Conservation (phyloP, 1,140 invertebrate genomes). For the Bombus impatiens region DNA sequence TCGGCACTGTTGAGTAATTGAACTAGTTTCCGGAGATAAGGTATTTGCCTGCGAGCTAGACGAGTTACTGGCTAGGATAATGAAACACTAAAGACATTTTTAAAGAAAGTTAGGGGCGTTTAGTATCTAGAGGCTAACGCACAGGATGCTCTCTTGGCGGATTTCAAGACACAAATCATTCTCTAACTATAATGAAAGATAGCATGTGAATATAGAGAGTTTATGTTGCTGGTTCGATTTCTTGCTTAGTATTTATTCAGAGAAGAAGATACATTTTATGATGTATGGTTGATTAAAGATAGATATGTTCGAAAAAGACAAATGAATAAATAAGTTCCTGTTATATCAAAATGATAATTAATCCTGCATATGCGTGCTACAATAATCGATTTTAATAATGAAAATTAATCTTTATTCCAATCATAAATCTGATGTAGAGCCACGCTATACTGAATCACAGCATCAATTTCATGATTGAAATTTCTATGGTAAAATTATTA, state of each 20-base stretch:
- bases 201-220: not conserved
- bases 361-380: too few species aligned
- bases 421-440: too few species aligned
- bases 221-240: too few species aligned
- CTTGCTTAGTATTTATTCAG: not conserved
- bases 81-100: slow-evolving; percentile 70
- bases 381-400: too few species aligned
- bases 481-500: too few species aligned
- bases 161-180: not conserved
- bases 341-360: too few species aligned
- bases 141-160: not conserved
- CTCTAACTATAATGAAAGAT: not conserved
- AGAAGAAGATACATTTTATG: not conserved
- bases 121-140: not conserved
- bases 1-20: slow-evolving; percentile 72
- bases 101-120: slow-evolving; percentile 45
- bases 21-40: slow-evolving; percentile 74
- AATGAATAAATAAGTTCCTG: too few species aligned
- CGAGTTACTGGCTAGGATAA: slow-evolving; percentile 64
- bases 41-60: slow-evolving; percentile 50
- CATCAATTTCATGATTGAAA: too few species aligned
- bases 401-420: too few species aligned
- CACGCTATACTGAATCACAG: too few species aligned
- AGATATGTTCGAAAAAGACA: too few species aligned
- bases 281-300: too few species aligned